These are phyloP conservation scores for Gymnocypris eckloni DNA, from an alignment of 2,797 vertebrate genomes.

Conservation along the genomic window DNA sequence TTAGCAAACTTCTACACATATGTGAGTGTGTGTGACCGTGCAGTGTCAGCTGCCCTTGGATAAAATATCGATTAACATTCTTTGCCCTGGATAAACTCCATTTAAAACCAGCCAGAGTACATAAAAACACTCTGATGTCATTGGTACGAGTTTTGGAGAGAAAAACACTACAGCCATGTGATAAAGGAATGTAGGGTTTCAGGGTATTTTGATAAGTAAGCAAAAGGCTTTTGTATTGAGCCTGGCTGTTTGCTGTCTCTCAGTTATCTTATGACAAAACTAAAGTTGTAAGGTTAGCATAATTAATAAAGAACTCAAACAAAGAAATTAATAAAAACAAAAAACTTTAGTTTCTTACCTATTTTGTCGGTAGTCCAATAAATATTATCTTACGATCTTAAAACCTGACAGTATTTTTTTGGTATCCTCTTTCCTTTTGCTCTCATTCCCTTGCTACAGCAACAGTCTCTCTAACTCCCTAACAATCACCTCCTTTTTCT, in stretches of 20 bases:
- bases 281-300: neutral
- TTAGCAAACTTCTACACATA: neutral
- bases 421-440: slow-evolving; percentile 21
- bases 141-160: slow-evolving; percentile 2
- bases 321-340: neutral
- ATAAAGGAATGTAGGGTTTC: slow-evolving; percentile 25
- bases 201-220: neutral
- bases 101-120: neutral
- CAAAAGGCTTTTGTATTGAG: slow-evolving; percentile 22
- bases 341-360: slow-evolving; percentile 32
- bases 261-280: neutral
- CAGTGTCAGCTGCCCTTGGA: slow-evolving; percentile 46
- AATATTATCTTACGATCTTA: neutral
- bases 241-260: neutral
- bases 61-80: slow-evolving; percentile 37
- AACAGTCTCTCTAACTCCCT: slow-evolving; percentile 47
- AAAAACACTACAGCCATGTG: neutral
- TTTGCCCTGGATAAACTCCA: slow-evolving; percentile 1
- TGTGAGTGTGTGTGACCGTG: slow-evolving; percentile 34
- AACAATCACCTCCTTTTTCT: slow-evolving; percentile 64
- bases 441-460: slow-evolving; percentile 30
- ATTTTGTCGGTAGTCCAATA: neutral
- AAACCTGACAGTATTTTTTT: neutral
- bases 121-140: neutral
- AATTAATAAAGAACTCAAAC: neutral